Base-by-base conservation (phyloP, 2,797 vertebrate species). In the Ciconia nigra region DNA sequence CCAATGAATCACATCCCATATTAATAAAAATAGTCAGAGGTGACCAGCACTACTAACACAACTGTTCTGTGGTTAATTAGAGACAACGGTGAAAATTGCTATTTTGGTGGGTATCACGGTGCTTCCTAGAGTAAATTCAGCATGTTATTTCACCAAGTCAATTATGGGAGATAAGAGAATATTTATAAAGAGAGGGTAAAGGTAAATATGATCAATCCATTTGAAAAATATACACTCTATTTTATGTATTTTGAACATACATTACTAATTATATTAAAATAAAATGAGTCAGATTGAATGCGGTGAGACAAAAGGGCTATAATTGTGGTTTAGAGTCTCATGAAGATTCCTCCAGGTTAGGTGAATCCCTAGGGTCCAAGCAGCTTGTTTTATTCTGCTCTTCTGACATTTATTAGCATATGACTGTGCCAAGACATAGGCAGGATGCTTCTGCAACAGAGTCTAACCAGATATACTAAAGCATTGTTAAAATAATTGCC, bases 401-500 rank as follows among this genome's bases (percentile, higher is more conserved):
- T 90, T 93, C 72, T 91, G 80, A 76, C 49, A 78, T 96, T 91
- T 90, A 93, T 81, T 88, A 96, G 61, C 41, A 81, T 54, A 67
- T 54, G 33, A 52, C 15, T 74, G 47, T 88, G 91, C 83, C 91
- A 94, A 93, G 79, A 88, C 82, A 76, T 18, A 94, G 44, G 61
- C 26, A 86, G 49, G 33, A 88, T 94, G 87, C 57, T 83, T 88
- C 72, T 83, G 69, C 66, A 93, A 81, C n/a, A 81, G 87, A 74
- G 44, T 58, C 29, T 94, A 92, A 94, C 49, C 72, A 95, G 92
- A 93, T 74, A 86, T 61, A 69, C 57, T n/a, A 39, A 88, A 90
- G 33, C 18, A 67, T 95, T 94, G 95, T 76, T 7, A 39, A 93
- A 95, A 87, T 72, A 88, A 88, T 92, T 94, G 54, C 19, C 52